Evolutionary conservation across 2,888 invertebrate genomes (phyloP), one percentile per base, ranked within the genome.

Genomic region (Rotaria magnacalcarata): DNA sequence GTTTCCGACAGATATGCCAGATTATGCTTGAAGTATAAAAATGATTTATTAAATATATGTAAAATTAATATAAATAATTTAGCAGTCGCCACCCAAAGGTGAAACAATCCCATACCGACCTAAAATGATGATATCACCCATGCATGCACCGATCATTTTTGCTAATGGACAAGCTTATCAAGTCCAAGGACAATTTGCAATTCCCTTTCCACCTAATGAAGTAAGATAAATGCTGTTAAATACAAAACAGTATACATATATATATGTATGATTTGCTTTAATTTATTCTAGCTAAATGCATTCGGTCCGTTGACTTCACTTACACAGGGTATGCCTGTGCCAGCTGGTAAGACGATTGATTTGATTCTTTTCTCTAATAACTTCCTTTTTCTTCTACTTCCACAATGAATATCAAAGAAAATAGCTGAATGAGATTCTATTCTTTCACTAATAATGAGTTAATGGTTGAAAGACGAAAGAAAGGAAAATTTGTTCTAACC

Each of bases 31-130:
- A 99, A 95, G 98, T 97, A 92, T 90, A 92, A 34, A 67, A 67
- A 34, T 67, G 14, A 16, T 67, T 67, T 34, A 16, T 34, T 67
- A 11, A 67, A 67, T 67, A 27, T 34, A 67, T 67, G 27, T 67
- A 60, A 27, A 7, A 27, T 60, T 27, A 27, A 60, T 60, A 60
- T 60, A 4, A n/a, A 88, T 88, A 89, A 89, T 91, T 67, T 93
- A 98, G 67, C 67, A 67, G 97, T 97, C 97, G 92, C 98, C 99
- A 92, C 98, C 98, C 89, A 98, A 99, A 94, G 98, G 98, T 91
- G 97, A 97, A 90, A 99, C 98, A 90, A 97, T 99, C 92, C 97
- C 98, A 89, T 99, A 98, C 94, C 95, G 97, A 93, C 98, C 98
- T 91, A 92, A 92, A 88, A 91, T 92, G 87, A 89, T 95, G 92